These are phyloP conservation scores for Aphidius ervi DNA, from an alignment of 1,140 invertebrate genomes.

Conservation along the genomic window DNA sequence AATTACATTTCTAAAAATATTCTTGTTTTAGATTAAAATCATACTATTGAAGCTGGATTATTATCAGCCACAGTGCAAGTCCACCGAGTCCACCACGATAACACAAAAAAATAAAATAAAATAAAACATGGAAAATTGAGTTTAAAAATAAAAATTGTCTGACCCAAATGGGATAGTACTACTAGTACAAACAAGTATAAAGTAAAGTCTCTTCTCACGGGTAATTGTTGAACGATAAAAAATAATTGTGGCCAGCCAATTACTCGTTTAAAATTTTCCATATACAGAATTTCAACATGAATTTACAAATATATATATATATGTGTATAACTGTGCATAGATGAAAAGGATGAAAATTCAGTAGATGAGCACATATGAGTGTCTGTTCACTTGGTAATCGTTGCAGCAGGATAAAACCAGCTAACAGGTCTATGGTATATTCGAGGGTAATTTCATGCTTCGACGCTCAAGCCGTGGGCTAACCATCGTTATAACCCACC, in stretches of 20 bases:
- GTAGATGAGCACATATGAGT: conserved; percentile 9
- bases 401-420: conserved; percentile 20
- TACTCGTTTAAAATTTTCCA: conserved; percentile 9
- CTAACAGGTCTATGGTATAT: conserved; percentile 19
- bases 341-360: conserved; percentile 16
- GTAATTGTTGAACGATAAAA: conserved; percentile 20
- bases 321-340: too few relatives aligned
- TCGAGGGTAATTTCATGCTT: conserved; percentile 43
- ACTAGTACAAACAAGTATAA: neutral
- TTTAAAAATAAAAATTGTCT: conserved; percentile 7
- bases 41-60: too few relatives aligned
- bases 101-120: too few relatives aligned
- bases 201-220: neutral
- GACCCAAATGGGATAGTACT: conserved; percentile 12
- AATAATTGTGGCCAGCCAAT: conserved; percentile 19
- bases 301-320: neutral
- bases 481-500: conserved; percentile 31
- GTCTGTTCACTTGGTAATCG: conserved; percentile 20
- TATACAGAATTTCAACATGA: conserved; percentile 1
- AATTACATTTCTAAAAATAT: too few relatives aligned
- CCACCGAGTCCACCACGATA: too few relatives aligned
- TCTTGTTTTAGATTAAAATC: too few relatives aligned
- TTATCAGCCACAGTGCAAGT: too few relatives aligned
- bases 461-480: conserved; percentile 38
- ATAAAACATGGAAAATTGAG: too few relatives aligned